These are phyloP conservation scores for Acheta domesticus DNA, from an alignment of 2,888 invertebrate genomes.

Conservation along the genomic window DNA sequence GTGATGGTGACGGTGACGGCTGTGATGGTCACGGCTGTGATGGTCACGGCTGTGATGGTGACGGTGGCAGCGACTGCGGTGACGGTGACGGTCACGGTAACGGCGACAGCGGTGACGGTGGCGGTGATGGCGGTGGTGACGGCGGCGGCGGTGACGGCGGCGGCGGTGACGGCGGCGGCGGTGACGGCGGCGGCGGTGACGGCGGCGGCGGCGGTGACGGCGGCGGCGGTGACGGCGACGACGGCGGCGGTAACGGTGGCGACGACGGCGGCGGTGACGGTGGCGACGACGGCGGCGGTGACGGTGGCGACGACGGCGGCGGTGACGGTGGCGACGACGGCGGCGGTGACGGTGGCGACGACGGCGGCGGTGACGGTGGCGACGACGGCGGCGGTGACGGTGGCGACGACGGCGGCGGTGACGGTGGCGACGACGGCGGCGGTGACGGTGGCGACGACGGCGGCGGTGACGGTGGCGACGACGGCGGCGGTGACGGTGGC, in stretches of 20 bases:
- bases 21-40: too few species aligned
- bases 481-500: not conserved
- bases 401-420: not conserved
- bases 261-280: not conserved
- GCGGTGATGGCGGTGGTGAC: not conserved
- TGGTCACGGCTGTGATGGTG: not conserved
- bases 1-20: not conserved
- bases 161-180: not conserved
- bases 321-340: not conserved
- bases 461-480: not conserved
- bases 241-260: not conserved
- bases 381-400: not conserved
- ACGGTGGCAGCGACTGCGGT: not conserved
- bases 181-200: not conserved
- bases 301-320: not conserved
- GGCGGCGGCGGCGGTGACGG: not conserved
- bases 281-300: not conserved
- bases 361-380: not conserved
- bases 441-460: not conserved
- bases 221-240: not conserved
- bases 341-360: not conserved
- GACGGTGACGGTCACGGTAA: too few species aligned
- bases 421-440: not conserved
- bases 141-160: too few species aligned
- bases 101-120: not conserved